These are phyloP conservation scores for Lindbergichthys nudifrons DNA, from an alignment of 2,797 vertebrate species.

Conservation along the genomic window DNA sequence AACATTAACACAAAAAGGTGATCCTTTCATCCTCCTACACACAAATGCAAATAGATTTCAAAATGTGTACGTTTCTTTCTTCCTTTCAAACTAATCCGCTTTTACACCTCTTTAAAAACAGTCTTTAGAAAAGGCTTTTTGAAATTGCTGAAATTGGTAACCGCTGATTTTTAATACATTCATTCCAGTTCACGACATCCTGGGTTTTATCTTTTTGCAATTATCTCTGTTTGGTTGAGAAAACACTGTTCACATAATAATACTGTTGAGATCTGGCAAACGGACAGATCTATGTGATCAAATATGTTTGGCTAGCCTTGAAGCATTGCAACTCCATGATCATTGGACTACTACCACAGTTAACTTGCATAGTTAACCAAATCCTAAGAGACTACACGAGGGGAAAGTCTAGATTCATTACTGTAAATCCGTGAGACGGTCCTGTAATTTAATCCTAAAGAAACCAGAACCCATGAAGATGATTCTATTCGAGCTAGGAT, in stretches of 20 bases:
- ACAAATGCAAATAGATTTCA: neutral
- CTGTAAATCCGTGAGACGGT: neutral
- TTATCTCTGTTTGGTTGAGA: neutral
- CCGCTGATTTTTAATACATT: neutral
- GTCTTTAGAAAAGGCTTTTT: neutral
- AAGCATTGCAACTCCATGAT: neutral
- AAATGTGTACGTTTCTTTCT: neutral
- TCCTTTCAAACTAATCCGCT: conserved; percentile 6
- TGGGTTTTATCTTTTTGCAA: neutral
- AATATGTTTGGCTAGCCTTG: neutral
- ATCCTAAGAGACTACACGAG: neutral
- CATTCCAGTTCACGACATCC: neutral
- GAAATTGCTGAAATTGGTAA: neutral
- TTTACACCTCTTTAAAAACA: neutral
- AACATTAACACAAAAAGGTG: neutral
- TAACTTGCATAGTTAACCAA: neutral
- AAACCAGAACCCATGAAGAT: neutral
- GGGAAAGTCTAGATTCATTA: neutral
- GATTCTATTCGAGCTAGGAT: neutral
- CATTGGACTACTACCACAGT: neutral
- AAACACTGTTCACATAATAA: neutral
- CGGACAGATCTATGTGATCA: too few relatives aligned
- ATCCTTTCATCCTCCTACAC: neutral
- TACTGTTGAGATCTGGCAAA: too few relatives aligned
- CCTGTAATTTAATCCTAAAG: conserved; percentile 6